phyloP scores from a whole-genome alignment of 2,113 vertebrate species.

The Poeciliopsis turrubarensis region DNA sequence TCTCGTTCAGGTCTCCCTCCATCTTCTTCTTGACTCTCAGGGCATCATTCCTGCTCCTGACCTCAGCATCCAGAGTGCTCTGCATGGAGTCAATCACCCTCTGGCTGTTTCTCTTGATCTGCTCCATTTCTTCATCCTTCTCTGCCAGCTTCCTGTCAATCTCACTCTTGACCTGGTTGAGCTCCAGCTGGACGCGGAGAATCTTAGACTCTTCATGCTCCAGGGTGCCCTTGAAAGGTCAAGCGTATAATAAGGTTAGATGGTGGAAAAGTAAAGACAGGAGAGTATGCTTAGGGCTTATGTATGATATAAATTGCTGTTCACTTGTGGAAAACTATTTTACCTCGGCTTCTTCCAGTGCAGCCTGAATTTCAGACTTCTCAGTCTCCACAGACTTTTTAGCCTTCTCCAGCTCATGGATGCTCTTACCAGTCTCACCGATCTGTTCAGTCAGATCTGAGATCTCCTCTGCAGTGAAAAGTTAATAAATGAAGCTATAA shows the following conservation, averaged over 20 bases:
- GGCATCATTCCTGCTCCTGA: constrained; percentile 80
- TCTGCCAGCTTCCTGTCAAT: constrained; percentile 85
- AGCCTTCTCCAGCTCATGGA: constrained; percentile 84
- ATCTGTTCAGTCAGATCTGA: constrained; percentile 71
- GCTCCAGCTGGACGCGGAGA: constrained; percentile 80
- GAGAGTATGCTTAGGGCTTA: neutral
- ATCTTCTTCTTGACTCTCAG: constrained; percentile 81
- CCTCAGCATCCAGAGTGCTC: constrained; percentile 82
- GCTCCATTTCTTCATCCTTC: constrained; percentile 89
- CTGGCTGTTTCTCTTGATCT: constrained; percentile 88
- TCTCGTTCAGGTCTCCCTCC: constrained; percentile 80
- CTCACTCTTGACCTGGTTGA: constrained; percentile 87
- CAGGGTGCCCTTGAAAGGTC: constrained; percentile 62
- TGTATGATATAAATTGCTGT: too few relatives aligned
- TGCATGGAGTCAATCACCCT: constrained; percentile 86
- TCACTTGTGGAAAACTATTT: neutral
- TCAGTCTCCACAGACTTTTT: constrained; percentile 79
- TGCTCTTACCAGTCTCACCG: constrained; percentile 62
- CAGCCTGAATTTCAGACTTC: constrained; percentile 64
- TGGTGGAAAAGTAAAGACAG: neutral
- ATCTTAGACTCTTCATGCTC: constrained; percentile 79
- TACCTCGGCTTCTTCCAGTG: constrained; percentile 79
- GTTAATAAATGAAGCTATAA: neutral
- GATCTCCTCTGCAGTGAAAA: constrained; percentile 57
- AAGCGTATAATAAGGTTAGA: neutral